Conservation (phyloP, 2,888 invertebrate species). For the Tetropium fuscum region DNA sequence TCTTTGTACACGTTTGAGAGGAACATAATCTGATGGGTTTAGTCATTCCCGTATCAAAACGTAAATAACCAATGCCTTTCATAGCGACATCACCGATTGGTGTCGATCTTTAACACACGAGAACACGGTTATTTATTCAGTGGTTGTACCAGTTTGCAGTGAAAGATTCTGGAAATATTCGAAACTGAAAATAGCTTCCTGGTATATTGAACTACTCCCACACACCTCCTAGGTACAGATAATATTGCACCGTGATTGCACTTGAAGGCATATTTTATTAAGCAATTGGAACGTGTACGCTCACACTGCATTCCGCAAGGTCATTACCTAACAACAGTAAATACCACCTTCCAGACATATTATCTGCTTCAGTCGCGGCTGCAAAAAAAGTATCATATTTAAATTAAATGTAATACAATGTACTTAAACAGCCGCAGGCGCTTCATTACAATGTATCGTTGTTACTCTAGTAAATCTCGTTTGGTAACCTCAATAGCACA, state of each 20-base stretch:
- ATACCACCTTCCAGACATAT: slow-evolving; percentile 24
- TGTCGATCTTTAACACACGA: no score
- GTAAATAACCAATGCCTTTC: no score
- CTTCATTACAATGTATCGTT: neutral
- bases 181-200: no score
- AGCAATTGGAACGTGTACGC: slow-evolving; percentile 41
- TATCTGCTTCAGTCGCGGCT: slow-evolving; percentile 11
- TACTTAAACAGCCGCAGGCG: neutral
- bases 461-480: neutral
- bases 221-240: slow-evolving; percentile 37
- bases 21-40: no score
- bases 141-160: no score
- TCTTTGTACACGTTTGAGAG: no score
- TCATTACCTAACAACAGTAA: slow-evolving; percentile 41
- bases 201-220: slow-evolving; percentile 24
- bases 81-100: no score
- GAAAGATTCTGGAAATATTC: no score
- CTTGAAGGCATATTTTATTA: slow-evolving; percentile 42
- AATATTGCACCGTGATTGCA: slow-evolving; percentile 35
- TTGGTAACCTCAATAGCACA: neutral
- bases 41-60: no score
- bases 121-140: no score
- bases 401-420: slow-evolving; percentile 3
- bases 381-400: neutral
- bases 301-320: slow-evolving; percentile 41